A percentile compares a stretch with the other conserved stretches of the same genome.
phyloP scores from a whole-genome alignment of 2,113 vertebrate genomes.

The Choloepus hoffmanni region DNA sequence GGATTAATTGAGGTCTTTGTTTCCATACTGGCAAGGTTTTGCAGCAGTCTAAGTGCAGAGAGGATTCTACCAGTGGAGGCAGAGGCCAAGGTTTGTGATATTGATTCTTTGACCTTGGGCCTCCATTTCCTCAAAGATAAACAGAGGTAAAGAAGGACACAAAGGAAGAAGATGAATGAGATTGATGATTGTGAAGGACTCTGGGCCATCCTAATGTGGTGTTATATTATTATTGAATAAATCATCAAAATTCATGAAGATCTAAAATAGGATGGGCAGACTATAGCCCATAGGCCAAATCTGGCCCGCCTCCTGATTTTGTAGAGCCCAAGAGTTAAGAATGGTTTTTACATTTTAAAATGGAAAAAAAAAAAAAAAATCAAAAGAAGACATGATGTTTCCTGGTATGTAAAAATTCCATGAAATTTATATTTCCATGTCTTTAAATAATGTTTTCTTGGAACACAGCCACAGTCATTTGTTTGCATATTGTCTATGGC shows the following conservation, averaged over 20 bases:
- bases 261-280: background rate
- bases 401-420: background rate
- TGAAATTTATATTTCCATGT: background rate
- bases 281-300: background rate
- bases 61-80: background rate
- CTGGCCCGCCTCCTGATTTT: background rate
- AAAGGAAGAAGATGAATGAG: background rate
- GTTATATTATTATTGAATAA: background rate
- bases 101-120: background rate
- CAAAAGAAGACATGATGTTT: background rate
- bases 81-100: background rate
- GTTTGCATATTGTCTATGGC: fast-evolving
- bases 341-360: background rate
- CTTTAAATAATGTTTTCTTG: background rate
- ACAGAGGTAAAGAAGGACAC: background rate
- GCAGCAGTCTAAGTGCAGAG: background rate
- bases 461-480: fast-evolving
- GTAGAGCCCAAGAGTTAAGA: background rate
- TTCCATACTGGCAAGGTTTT: background rate
- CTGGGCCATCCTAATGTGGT: fast-evolving
- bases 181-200: background rate
- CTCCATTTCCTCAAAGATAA: background rate
- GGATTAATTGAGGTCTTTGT: slow-evolving; percentile 67
- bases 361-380: background rate
- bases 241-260: background rate